These are phyloP conservation scores for Fulica atra DNA, from an alignment of 2,113 vertebrate genomes.

Conservation along the genomic window DNA sequence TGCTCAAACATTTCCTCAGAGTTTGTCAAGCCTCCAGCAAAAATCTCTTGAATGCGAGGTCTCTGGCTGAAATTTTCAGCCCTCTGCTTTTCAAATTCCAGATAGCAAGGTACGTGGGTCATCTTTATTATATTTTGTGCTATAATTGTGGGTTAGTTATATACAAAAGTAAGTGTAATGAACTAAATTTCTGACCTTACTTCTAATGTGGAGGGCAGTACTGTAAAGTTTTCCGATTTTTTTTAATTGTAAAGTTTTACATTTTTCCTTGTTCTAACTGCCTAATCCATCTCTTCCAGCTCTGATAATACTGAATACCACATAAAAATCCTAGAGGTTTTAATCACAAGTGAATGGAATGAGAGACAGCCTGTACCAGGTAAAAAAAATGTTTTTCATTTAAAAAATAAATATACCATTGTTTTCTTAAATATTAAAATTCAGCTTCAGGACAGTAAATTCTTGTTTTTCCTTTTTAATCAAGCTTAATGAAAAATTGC, in stretches of 20 bases:
- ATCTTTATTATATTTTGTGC: not conserved
- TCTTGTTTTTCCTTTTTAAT: not conserved
- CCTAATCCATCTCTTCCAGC: slow-evolving; percentile 70
- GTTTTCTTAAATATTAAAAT: not conserved
- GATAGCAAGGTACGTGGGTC: slow-evolving; percentile 78
- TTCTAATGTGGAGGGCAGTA: not conserved
- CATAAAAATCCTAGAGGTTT: slow-evolving; percentile 88
- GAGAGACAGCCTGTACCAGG: slow-evolving; percentile 93
- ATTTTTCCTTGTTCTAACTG: not conserved
- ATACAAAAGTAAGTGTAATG: not conserved
- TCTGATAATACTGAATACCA: slow-evolving; percentile 89
- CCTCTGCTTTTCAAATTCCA: slow-evolving; percentile 89
- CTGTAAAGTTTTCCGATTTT: not conserved
- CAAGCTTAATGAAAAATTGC: not conserved
- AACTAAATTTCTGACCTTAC: not conserved
- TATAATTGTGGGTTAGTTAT: not conserved
- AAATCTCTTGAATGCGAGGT: slow-evolving; percentile 86
- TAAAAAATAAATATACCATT: not conserved
- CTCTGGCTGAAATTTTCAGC: slow-evolving; percentile 92
- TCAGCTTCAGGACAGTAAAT: not conserved
- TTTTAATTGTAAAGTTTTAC: not conserved
- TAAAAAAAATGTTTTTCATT: slow-evolving; percentile 61
- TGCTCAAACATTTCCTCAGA: slow-evolving; percentile 91
- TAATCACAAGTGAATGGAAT: slow-evolving; percentile 91
- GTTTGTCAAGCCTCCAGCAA: slow-evolving; percentile 87